These are phyloP conservation scores for Notocelia uddmanniana DNA, from an alignment of 2,888 invertebrate species.

Conservation along the genomic window DNA sequence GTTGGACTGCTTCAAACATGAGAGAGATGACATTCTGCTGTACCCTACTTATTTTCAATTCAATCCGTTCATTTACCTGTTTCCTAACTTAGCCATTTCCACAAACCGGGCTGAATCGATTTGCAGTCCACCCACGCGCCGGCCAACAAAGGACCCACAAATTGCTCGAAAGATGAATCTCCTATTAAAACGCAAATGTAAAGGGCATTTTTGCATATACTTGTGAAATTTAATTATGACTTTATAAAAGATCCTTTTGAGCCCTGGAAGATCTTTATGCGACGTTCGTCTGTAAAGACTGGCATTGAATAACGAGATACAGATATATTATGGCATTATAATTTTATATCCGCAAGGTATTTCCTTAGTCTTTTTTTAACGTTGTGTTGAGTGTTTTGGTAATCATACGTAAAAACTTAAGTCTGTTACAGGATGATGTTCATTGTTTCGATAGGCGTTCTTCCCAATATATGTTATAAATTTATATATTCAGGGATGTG, in stretches of 20 bases:
- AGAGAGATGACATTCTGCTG: no score
- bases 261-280: background rate
- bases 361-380: background rate
- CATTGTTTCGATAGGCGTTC: background rate
- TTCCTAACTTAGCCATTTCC: background rate
- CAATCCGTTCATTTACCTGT: background rate
- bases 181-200: slow-evolving; percentile 17
- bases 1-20: no score
- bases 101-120: background rate
- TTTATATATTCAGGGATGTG: background rate
- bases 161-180: slow-evolving; percentile 16
- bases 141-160: slow-evolving; percentile 3
- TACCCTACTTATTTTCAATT: background rate
- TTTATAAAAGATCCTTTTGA: slow-evolving; percentile 1
- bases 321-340: background rate
- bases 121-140: slow-evolving; percentile 9
- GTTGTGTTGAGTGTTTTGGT: background rate
- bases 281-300: background rate
- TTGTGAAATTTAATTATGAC: slow-evolving; percentile 16
- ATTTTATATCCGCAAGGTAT: background rate
- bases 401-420: background rate
- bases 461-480: background rate
- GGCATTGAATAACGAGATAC: background rate
- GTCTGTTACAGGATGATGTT: background rate
- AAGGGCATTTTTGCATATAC: slow-evolving; percentile 1